Base-by-base conservation (phyloP, 2,888 invertebrate species). In the Dicycla oo region DNA sequence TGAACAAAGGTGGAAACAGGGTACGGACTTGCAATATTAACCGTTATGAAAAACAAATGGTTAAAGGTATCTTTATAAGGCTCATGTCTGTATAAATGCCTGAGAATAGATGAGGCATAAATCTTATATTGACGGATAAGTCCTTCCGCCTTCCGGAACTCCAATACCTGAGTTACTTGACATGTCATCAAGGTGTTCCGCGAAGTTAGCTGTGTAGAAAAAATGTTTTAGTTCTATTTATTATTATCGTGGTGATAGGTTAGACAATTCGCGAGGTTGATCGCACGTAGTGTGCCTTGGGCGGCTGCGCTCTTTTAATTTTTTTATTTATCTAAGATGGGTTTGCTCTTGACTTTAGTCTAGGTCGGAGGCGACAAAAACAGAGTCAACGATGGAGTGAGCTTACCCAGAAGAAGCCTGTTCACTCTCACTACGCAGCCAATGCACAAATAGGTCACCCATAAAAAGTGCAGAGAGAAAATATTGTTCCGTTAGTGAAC, bases 91-190 rank as follows among this genome's bases (percentile, higher is more conserved):
- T 40, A 49, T 73, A 47, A 47, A 30, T 49, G 58, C 3, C 10
- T 15, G 3, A 43, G 60, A 70, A 57, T 54, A 76, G 57, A 66
- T 40, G 54, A 58, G 53, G 18, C 49, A 81, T 81, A 66, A 58
- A 79, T 79, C 49, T 81, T 58, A 40, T 45, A 66, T 63, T 81
- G 81, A 66, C 75, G 45, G 38, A 5, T 61, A 26, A 23, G 18
- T 81, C 38, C 23, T 78, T 81, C 77, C 71, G 77, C 4, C 45
- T 79, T 79, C 81, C 78, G 78, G 71, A 23, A 65, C 63, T 43
- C 58, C 81, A 80, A 65, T 78, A 51, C 15, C 11, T 53, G 26
- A 53, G 53, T 26, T 26, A 53, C 78, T 34, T 56, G 64, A 53
- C 26, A 64, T 81, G 81, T 76, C 61, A 53, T 38, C 65, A 66